Percentiles rank a stretch among this genome's conserved stretches.
Conservation (phyloP, 2,113 vertebrate genomes). For the Phrynosoma blainvillii region DNA sequence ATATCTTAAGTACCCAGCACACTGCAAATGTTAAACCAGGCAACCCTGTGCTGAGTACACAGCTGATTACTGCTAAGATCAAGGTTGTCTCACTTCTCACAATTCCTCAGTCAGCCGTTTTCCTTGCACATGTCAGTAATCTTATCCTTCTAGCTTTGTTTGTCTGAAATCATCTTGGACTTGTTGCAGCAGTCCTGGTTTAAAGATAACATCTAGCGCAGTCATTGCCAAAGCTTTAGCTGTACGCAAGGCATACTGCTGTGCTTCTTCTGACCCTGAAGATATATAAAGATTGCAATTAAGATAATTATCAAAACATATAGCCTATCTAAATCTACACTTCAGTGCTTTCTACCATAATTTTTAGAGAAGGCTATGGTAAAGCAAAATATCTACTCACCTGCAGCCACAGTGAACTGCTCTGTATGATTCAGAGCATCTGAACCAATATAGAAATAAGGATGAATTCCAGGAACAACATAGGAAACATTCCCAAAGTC, state of each 20-base stretch:
- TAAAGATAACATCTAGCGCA: slow-evolving; percentile 78
- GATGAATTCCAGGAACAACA: slow-evolving; percentile 86
- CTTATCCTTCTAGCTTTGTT: slow-evolving; percentile 61
- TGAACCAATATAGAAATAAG: slow-evolving; percentile 88
- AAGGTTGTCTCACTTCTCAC: background rate
- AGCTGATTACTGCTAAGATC: background rate
- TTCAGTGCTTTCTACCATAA: background rate
- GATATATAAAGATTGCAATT: background rate
- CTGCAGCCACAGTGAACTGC: slow-evolving; percentile 85
- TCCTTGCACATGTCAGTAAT: slow-evolving; percentile 41
- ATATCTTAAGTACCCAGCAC: too few relatives aligned
- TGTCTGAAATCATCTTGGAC: slow-evolving; percentile 76
- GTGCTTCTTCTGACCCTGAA: slow-evolving; percentile 80
- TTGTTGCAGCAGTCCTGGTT: slow-evolving; percentile 73
- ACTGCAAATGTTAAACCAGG: too few relatives aligned
- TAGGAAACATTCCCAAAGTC: slow-evolving; percentile 90
- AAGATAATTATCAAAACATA: background rate
- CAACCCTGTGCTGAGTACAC: too few relatives aligned
- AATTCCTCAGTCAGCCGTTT: background rate
- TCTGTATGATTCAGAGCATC: slow-evolving; percentile 87
- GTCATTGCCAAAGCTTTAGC: slow-evolving; percentile 83
- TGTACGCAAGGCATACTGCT: slow-evolving; percentile 78
- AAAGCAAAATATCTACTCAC: slow-evolving; percentile 72
- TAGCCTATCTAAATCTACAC: background rate
- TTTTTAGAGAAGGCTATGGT: background rate